Evolutionary conservation across 2,797 vertebrate species (phyloP), one percentile per base, ranked within the genome.

Genomic region (Brachymystax lenok): DNA sequence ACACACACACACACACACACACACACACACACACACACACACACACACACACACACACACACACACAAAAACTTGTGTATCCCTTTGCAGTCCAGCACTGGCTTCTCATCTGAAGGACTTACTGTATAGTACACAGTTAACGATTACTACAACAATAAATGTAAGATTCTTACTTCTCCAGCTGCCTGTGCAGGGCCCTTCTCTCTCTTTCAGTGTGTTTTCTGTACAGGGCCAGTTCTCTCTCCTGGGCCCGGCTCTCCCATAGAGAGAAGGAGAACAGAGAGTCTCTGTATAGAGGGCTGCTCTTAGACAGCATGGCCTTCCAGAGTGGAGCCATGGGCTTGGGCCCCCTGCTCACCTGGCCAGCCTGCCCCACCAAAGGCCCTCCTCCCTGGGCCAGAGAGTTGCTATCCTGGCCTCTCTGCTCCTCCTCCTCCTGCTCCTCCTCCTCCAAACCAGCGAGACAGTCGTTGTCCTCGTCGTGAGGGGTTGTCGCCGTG

Each of bases 181-280:
- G 84, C 50, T 93, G 91, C 16, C 87, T 5, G 61, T 92, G 87
- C 84, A 92, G 78, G 0, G 89, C 66, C 10, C 87, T 92, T 86
- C 88, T 87, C 68, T 95, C 94, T 56, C 88, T 77, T 77, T 94
- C 93, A 4, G 81, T 78, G 83, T 93, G 90, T 30, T 83, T 94
- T 85, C 77, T 92, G 74, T 95, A 88, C 80, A 94, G 89, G 16
- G 83, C 80, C 86, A 94, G 86, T 79, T 95, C 94, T 50, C 93
- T 85, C 88, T 94, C 92, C 91, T 93, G 92, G 35, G 85, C 90
- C n/a, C 87, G 93, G 87, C 90, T 91, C 83, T 94, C 92, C 91
- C 94, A 94, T 80, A 95, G 86, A 19, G 93, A 91, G 90, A 95
- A 95, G 82, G 94, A 95, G 86, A 93, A 95, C 74, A 95, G 91